These are phyloP conservation scores for Tragelaphus imberbis DNA, from an alignment of 2,113 vertebrate genomes.

Conservation along the genomic window DNA sequence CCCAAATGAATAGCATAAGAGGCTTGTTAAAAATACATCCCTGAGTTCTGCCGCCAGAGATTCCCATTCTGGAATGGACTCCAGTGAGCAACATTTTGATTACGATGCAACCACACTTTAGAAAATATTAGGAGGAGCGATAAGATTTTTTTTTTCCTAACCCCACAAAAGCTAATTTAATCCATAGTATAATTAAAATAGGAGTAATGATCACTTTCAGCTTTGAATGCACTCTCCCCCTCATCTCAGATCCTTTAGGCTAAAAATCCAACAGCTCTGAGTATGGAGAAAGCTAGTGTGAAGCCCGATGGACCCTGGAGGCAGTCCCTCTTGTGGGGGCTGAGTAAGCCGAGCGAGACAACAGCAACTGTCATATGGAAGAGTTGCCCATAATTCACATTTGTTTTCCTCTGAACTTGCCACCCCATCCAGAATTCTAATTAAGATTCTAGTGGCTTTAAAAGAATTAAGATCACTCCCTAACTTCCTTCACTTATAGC, in stretches of 20 bases:
- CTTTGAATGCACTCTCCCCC: neutral
- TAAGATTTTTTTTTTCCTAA: neutral
- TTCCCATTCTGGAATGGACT: neutral
- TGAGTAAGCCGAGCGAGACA: neutral
- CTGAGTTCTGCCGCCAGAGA: neutral
- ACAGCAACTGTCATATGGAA: neutral
- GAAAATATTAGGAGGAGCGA: neutral
- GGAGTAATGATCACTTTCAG: neutral
- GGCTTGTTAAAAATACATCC: slow-evolving; percentile 25
- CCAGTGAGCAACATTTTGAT: slow-evolving; percentile 13
- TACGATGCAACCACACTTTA: neutral
- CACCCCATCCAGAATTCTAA: slow-evolving; percentile 19
- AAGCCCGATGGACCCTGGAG: neutral
- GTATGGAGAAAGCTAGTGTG: neutral
- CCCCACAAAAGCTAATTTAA: neutral
- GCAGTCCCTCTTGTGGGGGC: no score
- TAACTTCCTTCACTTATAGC: neutral
- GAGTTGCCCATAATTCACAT: neutral
- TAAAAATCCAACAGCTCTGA: neutral
- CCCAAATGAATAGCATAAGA: neutral
- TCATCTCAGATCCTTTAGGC: neutral
- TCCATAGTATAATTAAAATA: neutral
- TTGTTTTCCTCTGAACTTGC: neutral
- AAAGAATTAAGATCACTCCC: neutral
- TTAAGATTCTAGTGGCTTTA: neutral